Percentiles rank a stretch among this genome's conserved stretches.
Evolutionary conservation across 2,797 vertebrate genomes (phyloP).

Genomic region (Peromyscus eremicus): DNA sequence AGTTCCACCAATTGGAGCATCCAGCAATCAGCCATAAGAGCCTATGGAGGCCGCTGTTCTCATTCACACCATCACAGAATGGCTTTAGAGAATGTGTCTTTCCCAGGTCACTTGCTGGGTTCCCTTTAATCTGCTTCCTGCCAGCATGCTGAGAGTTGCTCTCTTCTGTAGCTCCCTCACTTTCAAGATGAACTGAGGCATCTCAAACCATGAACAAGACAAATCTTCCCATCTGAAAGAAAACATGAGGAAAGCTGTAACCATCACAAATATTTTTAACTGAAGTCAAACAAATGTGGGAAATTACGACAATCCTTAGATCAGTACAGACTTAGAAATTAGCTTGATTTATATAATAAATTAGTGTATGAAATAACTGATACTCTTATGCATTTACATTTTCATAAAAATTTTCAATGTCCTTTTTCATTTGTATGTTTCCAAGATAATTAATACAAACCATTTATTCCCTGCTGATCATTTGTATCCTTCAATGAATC

Average conservation of each 20-base stretch:
- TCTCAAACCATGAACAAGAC: background rate
- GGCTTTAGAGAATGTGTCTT: background rate
- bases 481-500: background rate
- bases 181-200: no score
- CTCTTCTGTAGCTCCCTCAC: no score
- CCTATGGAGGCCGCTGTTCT: no score
- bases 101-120: no score
- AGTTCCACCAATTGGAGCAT: background rate
- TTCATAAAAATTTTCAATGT: background rate
- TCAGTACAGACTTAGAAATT: background rate
- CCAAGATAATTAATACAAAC: background rate
- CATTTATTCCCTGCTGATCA: background rate
- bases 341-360: background rate
- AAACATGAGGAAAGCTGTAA: background rate
- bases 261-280: background rate
- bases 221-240: background rate
- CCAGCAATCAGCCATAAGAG: no score
- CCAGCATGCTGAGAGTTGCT: background rate
- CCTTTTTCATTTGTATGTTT: background rate
- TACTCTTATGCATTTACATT: background rate
- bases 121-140: background rate
- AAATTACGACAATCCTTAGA: conserved; percentile 16
- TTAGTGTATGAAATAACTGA: background rate
- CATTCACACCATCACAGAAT: no score
- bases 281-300: background rate